Percentiles rank a stretch among this genome's conserved stretches.
These are phyloP conservation scores for Xiphophorus birchmanni DNA, from an alignment of 2,797 vertebrate species.

Conservation along the genomic window DNA sequence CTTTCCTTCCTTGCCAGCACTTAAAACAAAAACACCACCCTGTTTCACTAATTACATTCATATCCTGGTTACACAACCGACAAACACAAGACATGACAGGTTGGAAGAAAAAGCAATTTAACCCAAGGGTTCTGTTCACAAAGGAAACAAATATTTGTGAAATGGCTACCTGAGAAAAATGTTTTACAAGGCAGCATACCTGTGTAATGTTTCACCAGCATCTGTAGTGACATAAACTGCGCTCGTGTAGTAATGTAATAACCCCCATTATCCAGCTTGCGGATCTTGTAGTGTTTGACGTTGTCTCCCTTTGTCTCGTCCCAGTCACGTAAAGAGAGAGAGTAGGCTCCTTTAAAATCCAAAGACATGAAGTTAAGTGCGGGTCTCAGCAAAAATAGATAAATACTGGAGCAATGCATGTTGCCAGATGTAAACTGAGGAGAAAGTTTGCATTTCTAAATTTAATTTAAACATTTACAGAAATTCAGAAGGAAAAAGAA, in stretches of 20 bases:
- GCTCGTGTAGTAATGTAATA: constrained; percentile 98
- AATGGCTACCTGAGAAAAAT: not conserved
- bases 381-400: not conserved
- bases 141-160: constrained; percentile 3
- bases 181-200: constrained; percentile 74
- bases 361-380: not conserved
- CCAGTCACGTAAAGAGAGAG: constrained; percentile 96
- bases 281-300: constrained; percentile 99
- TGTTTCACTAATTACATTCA: constrained; percentile 5
- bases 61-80: not conserved
- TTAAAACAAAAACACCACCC: not conserved
- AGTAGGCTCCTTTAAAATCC: constrained; percentile 86
- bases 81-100: constrained; percentile 1
- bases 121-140: not conserved
- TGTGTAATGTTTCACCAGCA: constrained; percentile 97
- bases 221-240: constrained; percentile 94
- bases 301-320: constrained; percentile 95
- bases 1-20: not conserved
- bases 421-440: not conserved
- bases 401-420: not conserved
- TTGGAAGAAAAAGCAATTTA: not conserved
- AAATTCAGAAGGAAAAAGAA: not conserved
- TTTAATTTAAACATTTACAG: not conserved
- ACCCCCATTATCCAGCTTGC: constrained; percentile 96
- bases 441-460: not conserved